phyloP scores from a whole-genome alignment of 2,113 vertebrate species.

The Apus apus region DNA sequence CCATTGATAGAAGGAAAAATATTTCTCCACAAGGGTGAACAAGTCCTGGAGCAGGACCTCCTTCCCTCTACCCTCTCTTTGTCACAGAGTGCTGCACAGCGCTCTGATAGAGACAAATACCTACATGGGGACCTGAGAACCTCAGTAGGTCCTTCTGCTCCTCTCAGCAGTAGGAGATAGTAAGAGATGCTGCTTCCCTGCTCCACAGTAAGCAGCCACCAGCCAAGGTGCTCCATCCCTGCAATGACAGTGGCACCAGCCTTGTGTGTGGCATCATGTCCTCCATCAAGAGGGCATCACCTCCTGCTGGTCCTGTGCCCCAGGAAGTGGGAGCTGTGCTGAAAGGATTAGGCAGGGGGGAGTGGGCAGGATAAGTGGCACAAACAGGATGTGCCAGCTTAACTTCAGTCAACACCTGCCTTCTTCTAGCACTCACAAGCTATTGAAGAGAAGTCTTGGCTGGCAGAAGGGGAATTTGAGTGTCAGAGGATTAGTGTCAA shows the following conservation, averaged over 20 bases:
- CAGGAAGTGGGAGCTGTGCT: fast-evolving
- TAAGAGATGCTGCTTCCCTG: not conserved
- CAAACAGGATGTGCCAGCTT: slow-evolving; percentile 36
- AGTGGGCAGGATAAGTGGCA: not conserved
- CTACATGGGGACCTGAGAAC: fast-evolving
- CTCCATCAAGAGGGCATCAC: not conserved
- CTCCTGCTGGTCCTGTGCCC: not conserved
- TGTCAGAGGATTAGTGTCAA: not conserved
- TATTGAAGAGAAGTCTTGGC: not conserved
- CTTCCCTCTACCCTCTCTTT: not conserved
- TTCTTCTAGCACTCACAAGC: not conserved
- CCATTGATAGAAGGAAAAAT: not conserved
- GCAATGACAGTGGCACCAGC: not conserved
- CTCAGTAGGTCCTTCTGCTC: not conserved
- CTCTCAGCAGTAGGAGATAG: not conserved
- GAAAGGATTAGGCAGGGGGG: fast-evolving
- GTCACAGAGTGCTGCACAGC: not conserved
- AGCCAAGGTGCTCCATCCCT: not conserved
- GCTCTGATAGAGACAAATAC: not conserved
- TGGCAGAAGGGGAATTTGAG: not conserved
- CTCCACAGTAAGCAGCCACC: fast-evolving
- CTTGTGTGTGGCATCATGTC: fast-evolving
- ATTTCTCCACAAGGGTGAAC: not conserved
- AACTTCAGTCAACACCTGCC: not conserved
- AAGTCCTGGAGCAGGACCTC: not conserved